Conservation (phyloP, 2,888 invertebrate species). For the Rhyacophila evoluta region DNA sequence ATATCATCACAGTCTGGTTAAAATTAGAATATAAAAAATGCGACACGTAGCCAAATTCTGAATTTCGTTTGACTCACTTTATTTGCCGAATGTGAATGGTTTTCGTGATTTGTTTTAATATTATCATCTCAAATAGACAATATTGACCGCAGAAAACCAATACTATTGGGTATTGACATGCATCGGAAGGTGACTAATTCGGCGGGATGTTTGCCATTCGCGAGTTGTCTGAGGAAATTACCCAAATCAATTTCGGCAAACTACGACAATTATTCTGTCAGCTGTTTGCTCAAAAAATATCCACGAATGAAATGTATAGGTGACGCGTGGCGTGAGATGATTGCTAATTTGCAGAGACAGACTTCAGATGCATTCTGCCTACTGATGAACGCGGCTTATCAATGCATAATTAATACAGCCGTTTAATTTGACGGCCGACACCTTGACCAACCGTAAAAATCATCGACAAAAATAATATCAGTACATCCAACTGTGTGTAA, state of each 20-base stretch:
- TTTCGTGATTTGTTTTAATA: too few species aligned
- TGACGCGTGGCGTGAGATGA: neutral
- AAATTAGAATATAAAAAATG: too few species aligned
- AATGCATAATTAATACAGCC: neutral
- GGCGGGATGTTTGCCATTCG: neutral
- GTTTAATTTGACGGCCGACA: neutral
- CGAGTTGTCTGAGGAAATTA: neutral
- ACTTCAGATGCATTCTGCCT: conserved; percentile 3
- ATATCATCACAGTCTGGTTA: too few species aligned
- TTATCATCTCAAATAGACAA: too few species aligned
- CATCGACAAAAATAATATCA: neutral
- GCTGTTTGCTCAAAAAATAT: neutral
- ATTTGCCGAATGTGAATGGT: too few species aligned
- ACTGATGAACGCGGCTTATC: neutral
- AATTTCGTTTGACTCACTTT: too few species aligned
- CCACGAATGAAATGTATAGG: neutral
- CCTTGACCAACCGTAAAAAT: neutral
- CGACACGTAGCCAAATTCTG: too few species aligned
- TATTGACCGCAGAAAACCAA: too few species aligned
- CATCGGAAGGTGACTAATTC: neutral
- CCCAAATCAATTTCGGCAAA: neutral
- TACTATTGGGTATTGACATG: too few species aligned
- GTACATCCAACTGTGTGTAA: neutral
- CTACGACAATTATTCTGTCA: neutral
- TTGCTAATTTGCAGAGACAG: neutral